Evolutionary conservation across 2,797 vertebrate genomes (phyloP), one percentile per base, ranked within the genome.

Genomic region (Toxotes lorentzi): DNA sequence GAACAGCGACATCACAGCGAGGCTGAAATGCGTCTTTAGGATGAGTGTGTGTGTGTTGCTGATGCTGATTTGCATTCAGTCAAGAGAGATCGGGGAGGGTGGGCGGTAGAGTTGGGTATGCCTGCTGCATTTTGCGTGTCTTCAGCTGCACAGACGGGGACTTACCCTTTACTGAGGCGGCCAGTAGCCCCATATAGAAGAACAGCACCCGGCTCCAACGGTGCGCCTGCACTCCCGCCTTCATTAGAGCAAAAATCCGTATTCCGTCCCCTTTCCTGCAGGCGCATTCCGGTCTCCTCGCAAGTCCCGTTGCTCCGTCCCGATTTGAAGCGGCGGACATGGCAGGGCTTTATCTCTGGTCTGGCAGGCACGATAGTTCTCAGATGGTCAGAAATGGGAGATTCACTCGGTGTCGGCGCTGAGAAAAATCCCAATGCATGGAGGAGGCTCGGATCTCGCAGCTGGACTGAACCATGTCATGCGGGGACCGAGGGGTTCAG

Each of bases 381-480:
- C 94, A 95, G 93, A 93, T 90, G 93, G 91, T 93, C 93, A 93
- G 89, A 91, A 92, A 92, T 79, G 90, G 90, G 91, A 92, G 93
- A 93, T 94, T 95, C 91, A 95, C 93, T 93, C 91, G 89, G 93
- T 95, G 92, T 94, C 91, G 94, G 93, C 92, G 95, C 95, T 96
- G 95, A 93, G 96, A 96, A 95, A 97, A 97, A 97, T 95, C 97
- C 96, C 96, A 97, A 96, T 96, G 97, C 97, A 97, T 97, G 95
- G 96, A 97, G 96, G 95, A 96, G 96, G 95, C 95, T 94, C 95
- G 96, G 96, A 96, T 96, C 96, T 96, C 96, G 97, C 97, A 97
- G 96, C 97, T 97, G 97, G 98, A 97, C 97, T 97, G 96, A 98
- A 99, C 97, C 98, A 99, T 98, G 95, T 97, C 97, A 95, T 95